These are phyloP conservation scores for Ectropis crepuscularia DNA, from an alignment of 2,888 invertebrate species.

Conservation along the genomic window DNA sequence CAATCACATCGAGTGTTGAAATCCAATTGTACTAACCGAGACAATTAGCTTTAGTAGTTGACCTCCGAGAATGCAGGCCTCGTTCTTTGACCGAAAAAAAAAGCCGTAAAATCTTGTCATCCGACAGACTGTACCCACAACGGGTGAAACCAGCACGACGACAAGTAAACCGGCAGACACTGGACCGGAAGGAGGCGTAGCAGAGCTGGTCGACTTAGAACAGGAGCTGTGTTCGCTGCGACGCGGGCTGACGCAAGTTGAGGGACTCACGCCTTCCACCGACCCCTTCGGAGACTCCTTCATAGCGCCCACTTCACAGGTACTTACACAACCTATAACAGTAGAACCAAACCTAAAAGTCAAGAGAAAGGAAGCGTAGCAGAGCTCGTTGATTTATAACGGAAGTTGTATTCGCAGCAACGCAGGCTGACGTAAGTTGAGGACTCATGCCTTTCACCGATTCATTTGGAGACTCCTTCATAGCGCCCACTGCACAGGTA, in stretches of 20 bases:
- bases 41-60: no score
- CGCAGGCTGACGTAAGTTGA: no score
- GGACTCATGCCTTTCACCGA: slow-evolving; percentile 49
- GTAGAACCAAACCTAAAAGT: not conserved
- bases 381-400: no score
- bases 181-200: slow-evolving; percentile 87
- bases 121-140: slow-evolving; percentile 59
- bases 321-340: slow-evolving; percentile 1
- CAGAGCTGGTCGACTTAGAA: slow-evolving; percentile 94
- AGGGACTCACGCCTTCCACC: slow-evolving; percentile 90
- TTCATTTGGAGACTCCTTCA: no score
- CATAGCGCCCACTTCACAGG: slow-evolving; percentile 58
- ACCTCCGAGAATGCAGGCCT: no score
- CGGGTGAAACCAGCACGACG: slow-evolving; percentile 55
- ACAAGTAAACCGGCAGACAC: slow-evolving; percentile 56
- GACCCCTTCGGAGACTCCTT: slow-evolving; percentile 81
- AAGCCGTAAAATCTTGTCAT: not conserved
- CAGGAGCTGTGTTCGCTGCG: slow-evolving; percentile 94
- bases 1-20: no score
- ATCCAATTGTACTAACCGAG: no score
- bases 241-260: slow-evolving; percentile 95
- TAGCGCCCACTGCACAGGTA: no score
- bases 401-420: no score
- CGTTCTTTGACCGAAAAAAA: no score
- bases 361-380: slow-evolving; percentile 53